These are phyloP conservation scores for Drosophila lacertosa DNA, from an alignment of 1,140 invertebrate genomes.

Conservation along the genomic window DNA sequence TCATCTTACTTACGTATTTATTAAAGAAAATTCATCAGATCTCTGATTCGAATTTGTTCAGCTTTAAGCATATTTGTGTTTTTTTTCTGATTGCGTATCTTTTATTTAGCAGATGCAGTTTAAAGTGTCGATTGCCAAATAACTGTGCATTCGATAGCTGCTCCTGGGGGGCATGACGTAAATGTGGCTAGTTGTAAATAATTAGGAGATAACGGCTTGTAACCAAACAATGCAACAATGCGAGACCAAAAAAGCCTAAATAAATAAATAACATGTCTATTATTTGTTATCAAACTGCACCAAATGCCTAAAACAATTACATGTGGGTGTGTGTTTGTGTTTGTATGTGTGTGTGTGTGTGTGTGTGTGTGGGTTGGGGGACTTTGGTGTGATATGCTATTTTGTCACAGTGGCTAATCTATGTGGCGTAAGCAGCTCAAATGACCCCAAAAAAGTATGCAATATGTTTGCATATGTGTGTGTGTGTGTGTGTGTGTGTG, in stretches of 20 bases:
- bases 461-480: constrained; percentile 41
- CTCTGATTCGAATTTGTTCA: too few species aligned
- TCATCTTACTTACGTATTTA: too few species aligned
- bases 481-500: neutral
- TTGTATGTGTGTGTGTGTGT: too few species aligned
- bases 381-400: neutral
- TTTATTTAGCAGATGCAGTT: neutral
- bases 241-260: constrained; percentile 10
- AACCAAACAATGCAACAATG: constrained; percentile 47
- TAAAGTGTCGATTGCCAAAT: constrained; percentile 4
- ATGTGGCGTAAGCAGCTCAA: constrained; percentile 48
- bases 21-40: too few species aligned
- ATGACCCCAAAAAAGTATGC: constrained; percentile 40
- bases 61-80: too few species aligned
- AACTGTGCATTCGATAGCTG: neutral
- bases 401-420: constrained; percentile 47
- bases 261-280: constrained; percentile 60
- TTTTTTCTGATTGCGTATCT: too few species aligned
- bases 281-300: constrained; percentile 66
- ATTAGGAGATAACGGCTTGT: constrained; percentile 66
- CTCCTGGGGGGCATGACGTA: constrained; percentile 14
- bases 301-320: constrained; percentile 49
- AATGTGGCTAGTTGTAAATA: constrained; percentile 69
- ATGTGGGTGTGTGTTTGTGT: neutral
- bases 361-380: too few species aligned